Evolutionary conservation across 2,113 vertebrate genomes (phyloP).

Genomic region (Piaya cayana): DNA sequence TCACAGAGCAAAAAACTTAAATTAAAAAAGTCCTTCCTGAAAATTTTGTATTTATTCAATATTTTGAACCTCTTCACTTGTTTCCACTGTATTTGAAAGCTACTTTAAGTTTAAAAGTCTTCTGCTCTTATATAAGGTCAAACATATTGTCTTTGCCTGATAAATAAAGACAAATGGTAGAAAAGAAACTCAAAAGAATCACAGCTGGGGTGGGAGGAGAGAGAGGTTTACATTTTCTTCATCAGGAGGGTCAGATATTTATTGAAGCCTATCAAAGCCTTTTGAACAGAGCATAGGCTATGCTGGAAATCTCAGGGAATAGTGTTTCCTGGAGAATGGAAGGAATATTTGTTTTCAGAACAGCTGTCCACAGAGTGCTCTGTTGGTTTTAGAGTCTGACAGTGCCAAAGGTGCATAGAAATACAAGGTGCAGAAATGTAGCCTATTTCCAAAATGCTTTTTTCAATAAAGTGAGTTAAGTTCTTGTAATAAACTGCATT

Average conservation of each 20-base stretch:
- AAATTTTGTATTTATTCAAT: not conserved
- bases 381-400: not conserved
- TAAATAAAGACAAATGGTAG: conserved; percentile 41
- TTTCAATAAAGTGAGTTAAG: not conserved
- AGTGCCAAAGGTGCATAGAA: not conserved
- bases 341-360: not conserved
- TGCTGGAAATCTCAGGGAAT: conserved; percentile 28
- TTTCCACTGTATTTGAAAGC: not conserved
- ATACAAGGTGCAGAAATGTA: not conserved
- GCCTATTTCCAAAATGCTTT: not conserved
- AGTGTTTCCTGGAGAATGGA: not conserved
- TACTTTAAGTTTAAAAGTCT: not conserved
- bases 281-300: conserved; percentile 19
- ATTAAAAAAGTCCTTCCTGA: not conserved
- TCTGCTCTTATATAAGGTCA: not conserved
- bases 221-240: conserved; percentile 18
- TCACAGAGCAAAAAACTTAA: not conserved
- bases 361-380: fast-evolving
- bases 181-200: conserved; percentile 14
- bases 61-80: not conserved
- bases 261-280: conserved; percentile 35
- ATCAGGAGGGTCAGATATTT: conserved; percentile 27
- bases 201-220: not conserved
- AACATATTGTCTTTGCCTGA: not conserved
- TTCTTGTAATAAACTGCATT: not conserved